These are phyloP conservation scores for Lithobius niger DNA, from an alignment of 1,140 invertebrate species.

Conservation along the genomic window DNA sequence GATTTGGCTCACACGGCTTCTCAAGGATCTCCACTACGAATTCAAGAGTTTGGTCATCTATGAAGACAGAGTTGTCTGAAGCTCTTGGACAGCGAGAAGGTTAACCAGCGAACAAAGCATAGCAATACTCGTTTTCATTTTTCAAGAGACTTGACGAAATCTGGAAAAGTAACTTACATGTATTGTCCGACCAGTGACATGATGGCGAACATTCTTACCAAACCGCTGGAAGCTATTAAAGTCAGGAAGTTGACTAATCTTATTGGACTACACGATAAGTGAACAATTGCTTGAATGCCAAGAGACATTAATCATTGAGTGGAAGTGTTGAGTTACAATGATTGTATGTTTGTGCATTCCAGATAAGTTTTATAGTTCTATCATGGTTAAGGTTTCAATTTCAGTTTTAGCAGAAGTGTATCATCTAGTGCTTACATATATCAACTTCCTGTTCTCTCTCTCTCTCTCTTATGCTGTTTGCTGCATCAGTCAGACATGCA, in stretches of 20 bases:
- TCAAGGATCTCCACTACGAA: not conserved
- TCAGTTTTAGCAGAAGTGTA: no score
- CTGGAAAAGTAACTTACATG: not conserved
- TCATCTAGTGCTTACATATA: no score
- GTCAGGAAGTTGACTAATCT: not conserved
- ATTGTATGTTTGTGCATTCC: no score
- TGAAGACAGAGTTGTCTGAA: not conserved
- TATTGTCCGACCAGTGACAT: not conserved
- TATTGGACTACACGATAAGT: no score
- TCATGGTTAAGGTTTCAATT: no score
- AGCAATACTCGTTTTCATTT: not conserved
- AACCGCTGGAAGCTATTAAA: not conserved
- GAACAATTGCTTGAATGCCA: no score
- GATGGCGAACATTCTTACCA: not conserved
- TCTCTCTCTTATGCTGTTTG: no score
- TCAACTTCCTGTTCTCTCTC: no score
- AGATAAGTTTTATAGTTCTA: no score
- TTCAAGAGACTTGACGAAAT: not conserved
- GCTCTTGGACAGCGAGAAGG: not conserved
- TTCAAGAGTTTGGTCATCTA: not conserved
- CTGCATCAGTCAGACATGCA: no score
- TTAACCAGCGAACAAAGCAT: not conserved
- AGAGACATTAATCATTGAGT: no score
- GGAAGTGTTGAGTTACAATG: no score
- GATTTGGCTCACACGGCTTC: constrained; percentile 14